Conservation (phyloP, 2,888 invertebrate species). For the Nudaria mundana region DNA sequence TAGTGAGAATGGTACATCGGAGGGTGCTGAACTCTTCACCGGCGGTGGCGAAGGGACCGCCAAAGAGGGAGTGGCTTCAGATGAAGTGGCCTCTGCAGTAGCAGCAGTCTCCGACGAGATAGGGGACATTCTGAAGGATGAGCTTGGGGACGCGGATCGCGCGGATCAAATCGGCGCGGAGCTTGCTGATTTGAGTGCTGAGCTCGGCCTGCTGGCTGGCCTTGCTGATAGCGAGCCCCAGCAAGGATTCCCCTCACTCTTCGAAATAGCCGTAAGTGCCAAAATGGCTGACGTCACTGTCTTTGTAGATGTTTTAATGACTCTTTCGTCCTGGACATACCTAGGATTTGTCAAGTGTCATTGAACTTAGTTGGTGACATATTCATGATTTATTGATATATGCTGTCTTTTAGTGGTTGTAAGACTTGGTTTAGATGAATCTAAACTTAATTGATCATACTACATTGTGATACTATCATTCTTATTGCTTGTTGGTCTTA, state of each 20-base stretch:
- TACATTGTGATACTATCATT: too few species aligned
- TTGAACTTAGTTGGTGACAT: slow-evolving; percentile 3
- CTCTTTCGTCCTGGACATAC: background rate
- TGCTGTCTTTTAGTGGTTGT: background rate
- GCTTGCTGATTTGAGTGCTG: slow-evolving; percentile 68
- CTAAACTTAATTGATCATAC: too few species aligned
- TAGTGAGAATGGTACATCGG: slow-evolving; percentile 55
- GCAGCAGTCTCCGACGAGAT: slow-evolving; percentile 74
- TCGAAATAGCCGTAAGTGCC: slow-evolving; percentile 72
- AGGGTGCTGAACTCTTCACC: slow-evolving; percentile 57
- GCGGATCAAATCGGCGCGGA: slow-evolving; percentile 71
- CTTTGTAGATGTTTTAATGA: slow-evolving; percentile 9
- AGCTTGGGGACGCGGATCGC: slow-evolving; percentile 66
- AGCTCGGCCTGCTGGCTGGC: slow-evolving; percentile 68
- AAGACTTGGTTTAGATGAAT: background rate
- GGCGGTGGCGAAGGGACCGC: slow-evolving; percentile 52
- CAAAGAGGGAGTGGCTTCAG: slow-evolving; percentile 57
- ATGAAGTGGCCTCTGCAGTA: slow-evolving; percentile 69
- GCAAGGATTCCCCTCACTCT: slow-evolving; percentile 67
- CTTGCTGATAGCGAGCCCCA: slow-evolving; percentile 65
- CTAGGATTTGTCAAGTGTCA: slow-evolving; percentile 4
- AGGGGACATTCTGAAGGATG: slow-evolving; percentile 73
- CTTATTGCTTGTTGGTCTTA: too few species aligned
- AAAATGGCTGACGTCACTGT: slow-evolving; percentile 48
- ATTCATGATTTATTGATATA: background rate